Evolutionary conservation across 2,113 vertebrate species (phyloP).

Genomic region (Coreoperca whiteheadi): DNA sequence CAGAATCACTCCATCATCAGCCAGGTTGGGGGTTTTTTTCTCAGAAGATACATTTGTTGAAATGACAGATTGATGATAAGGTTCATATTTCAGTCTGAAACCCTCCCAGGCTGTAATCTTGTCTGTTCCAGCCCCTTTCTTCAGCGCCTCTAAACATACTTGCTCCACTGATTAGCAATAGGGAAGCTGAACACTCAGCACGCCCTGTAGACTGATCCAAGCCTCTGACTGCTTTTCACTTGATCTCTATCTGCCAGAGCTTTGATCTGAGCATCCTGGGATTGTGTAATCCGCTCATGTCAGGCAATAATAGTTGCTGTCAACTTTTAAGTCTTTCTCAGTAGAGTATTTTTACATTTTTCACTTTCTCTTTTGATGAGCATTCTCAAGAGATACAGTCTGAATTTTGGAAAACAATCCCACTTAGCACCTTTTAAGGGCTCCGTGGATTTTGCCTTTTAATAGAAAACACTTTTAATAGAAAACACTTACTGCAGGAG

Average conservation of each 20-base stretch:
- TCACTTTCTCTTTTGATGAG: conserved; percentile 16
- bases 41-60: conserved; percentile 44
- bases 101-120: conserved; percentile 57
- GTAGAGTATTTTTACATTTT: conserved; percentile 43
- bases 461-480: neutral
- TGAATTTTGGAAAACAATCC: conserved; percentile 32
- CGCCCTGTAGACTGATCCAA: conserved; percentile 39
- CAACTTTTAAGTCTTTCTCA: conserved; percentile 50
- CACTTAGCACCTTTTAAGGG: conserved; percentile 16
- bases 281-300: conserved; percentile 63
- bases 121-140: conserved; percentile 51
- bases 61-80: conserved; percentile 71
- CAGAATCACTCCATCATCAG: conserved; percentile 29
- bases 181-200: conserved; percentile 62
- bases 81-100: conserved; percentile 52
- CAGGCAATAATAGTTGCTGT: conserved; percentile 59
- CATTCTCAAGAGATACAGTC: conserved; percentile 26
- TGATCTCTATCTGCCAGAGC: conserved; percentile 68
- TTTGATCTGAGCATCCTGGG: conserved; percentile 71
- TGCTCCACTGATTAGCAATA: conserved; percentile 56
- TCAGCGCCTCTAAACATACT: conserved; percentile 40
- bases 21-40: conserved; percentile 4
- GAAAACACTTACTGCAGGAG: conserved; percentile 6
- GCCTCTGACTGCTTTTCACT: conserved; percentile 54
- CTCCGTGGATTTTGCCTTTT: neutral